phyloP scores from a whole-genome alignment of 2,888 invertebrate genomes.

The Hecatera dysodea region DNA sequence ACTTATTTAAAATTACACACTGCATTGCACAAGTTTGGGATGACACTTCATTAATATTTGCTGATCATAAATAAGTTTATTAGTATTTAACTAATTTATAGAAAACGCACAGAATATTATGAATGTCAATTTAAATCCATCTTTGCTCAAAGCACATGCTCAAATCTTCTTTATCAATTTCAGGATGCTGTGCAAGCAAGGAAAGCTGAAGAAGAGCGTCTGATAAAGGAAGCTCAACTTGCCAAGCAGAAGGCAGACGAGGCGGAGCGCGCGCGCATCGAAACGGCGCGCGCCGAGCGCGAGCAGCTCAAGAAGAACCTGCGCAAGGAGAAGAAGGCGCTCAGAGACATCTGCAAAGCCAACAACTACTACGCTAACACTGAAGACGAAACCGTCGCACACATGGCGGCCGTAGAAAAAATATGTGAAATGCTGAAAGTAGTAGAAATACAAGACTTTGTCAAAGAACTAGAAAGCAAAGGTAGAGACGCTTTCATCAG shows the following conservation, averaged over 20 bases:
- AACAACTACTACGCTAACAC: constrained; percentile 94
- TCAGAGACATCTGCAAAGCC: constrained; percentile 95
- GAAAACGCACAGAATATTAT: too few relatives aligned
- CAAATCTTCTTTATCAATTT: constrained; percentile 62
- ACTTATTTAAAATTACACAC: too few relatives aligned
- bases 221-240: constrained; percentile 93
- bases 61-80: too few relatives aligned
- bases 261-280: constrained; percentile 95
- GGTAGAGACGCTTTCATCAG: constrained; percentile 93
- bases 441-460: constrained; percentile 94
- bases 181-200: constrained; percentile 95
- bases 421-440: constrained; percentile 95
- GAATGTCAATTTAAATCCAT: too few relatives aligned
- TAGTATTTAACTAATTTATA: too few relatives aligned
- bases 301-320: constrained; percentile 96
- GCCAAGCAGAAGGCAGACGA: constrained; percentile 95
- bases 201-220: constrained; percentile 95
- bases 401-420: constrained; percentile 98
- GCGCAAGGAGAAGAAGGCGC: constrained; percentile 96
- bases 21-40: too few relatives aligned
- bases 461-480: constrained; percentile 92
- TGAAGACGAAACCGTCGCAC: constrained; percentile 93
- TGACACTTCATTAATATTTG: too few relatives aligned
- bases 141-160: neutral
- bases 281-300: constrained; percentile 95